These are phyloP conservation scores for Perodicticus potto DNA, from an alignment of 2,797 vertebrate genomes.

Conservation along the genomic window DNA sequence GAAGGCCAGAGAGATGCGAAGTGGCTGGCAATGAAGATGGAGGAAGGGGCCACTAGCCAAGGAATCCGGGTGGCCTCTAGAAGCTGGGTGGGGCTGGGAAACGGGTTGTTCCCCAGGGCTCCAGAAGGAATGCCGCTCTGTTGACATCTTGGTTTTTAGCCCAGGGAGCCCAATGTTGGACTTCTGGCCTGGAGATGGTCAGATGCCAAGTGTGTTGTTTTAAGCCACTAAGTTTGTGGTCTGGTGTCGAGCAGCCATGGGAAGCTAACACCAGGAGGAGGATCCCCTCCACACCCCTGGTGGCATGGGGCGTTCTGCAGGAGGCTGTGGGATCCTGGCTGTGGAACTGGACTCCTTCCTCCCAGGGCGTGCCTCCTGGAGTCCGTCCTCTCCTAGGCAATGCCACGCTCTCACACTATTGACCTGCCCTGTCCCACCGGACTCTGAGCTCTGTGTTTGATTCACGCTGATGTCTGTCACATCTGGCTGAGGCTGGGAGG, in stretches of 20 bases:
- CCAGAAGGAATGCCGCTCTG: not conserved
- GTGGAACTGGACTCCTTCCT: not conserved
- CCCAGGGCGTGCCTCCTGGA: not conserved
- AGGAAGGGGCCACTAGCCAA: not conserved
- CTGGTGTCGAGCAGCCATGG: not conserved
- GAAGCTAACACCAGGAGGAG: not conserved
- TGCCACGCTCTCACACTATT: fast-evolving
- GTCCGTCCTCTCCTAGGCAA: not conserved
- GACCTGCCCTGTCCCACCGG: not conserved
- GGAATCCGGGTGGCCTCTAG: fast-evolving
- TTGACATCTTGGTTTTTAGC: not conserved
- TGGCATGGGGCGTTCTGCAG: not conserved
- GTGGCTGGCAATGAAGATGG: fast-evolving
- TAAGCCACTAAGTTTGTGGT: not conserved
- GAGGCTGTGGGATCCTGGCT: too few species aligned
- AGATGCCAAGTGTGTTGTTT: fast-evolving
- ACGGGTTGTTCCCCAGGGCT: too few species aligned
- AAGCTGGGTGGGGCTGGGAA: not conserved
- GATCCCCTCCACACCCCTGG: fast-evolving
- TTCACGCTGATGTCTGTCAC: not conserved
- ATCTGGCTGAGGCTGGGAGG: not conserved
- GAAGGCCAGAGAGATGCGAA: fast-evolving
- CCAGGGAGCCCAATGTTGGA: not conserved
- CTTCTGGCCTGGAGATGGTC: not conserved
- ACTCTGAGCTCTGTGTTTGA: not conserved